Base-by-base conservation (phyloP, 2,113 vertebrate species). In the Campylomormyrus numenius region DNA sequence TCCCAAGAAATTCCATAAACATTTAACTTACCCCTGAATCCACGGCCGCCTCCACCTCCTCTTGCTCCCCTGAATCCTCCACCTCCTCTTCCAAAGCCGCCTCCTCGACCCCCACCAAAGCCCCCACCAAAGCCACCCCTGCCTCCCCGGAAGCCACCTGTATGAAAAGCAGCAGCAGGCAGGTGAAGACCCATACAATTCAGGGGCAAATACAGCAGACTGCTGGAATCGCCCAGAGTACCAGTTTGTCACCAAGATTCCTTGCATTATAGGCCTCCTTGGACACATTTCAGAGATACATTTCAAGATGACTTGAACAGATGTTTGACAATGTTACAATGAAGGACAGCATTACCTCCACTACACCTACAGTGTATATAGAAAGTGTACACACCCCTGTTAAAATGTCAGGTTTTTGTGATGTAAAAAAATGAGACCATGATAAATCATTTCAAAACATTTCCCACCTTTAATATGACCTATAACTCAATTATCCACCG, bases 21-120 rank as follows among this genome's bases (percentile, higher is more conserved):
- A 42, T 45, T 24, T 89, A 88, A 92, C 95, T 94, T 91, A 97
- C 98, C 97, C 93, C 97, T 96, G 88, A 96, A 96, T 91, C 96
- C 95, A 39, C 97, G 95, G 15, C 96, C 93, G 0, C 95, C 94
- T 0, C 96, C 95, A 91, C 97, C 93, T 11, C 95, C 95, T 92
- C 93, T 84, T 77, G 88, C 90, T 87, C 97, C 97, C 66, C 96
- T 93, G 91, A 97, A 97, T 62, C 93, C 93, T 93, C 97, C 95
- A 86, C 97, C 95, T 5, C 97, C 96, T 90, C 96, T 94, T 93
- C 95, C 92, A 90, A 94, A 94, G 1, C 95, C 95, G 91, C 95
- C 85, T 95, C 91, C 92, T 35, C 94, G 70, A 3, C 93, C 92
- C 5, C 94, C 94, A 50, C 95, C 92, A 10, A 92, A 92, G 17